Base-by-base conservation (phyloP, 2,888 invertebrate species). In the Tetanocera ferruginea region DNA sequence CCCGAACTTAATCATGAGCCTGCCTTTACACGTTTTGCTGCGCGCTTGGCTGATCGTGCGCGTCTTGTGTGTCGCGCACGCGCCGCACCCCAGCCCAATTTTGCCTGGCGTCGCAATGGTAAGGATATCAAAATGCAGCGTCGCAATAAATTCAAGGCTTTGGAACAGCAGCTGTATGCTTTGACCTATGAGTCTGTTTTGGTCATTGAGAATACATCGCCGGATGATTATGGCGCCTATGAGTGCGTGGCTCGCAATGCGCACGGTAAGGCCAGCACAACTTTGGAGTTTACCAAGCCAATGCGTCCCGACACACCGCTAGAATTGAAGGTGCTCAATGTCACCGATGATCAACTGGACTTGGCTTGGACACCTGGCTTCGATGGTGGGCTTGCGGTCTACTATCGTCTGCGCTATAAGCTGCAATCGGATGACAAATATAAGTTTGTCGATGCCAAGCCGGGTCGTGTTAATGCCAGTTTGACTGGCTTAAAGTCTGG, bases 61-160 rank as follows among this genome's bases (percentile, higher is more conserved):
- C 85, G 85, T 75, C 76, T 88, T 3, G 83, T 86, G 3, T 88
- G 88, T 43, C 84, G 84, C 0, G 86, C 88, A 0, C 25, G 85
- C 76, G 89, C 88, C 1, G 83, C 89, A 0, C 88, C 88, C 0
- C 84, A 87, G 74, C 89, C 88, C 4, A 87, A 82, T 67, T 88
- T 88, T 73, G 83, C 87, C 9, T 88, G 88, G 88, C 88, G 88
- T 2, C 87, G 87, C 14, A 85, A 87, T 78, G 88, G 88, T 79
- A 89, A 87, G 79, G 88, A 88, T 72, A 82, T 88, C 2, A 88
- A 89, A 79, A 86, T 87, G 87, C 86, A 86, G 76, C 84, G 88
- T 0, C 85, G 88, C 51, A 86, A 86, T 74, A 88, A 89, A 75
- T 89, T 85, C 78, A 86, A 84, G 60, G 82, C 80, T 3, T 81